Base-by-base conservation (phyloP, 2,113 vertebrate genomes). In the Phyllostomus discolor region DNA sequence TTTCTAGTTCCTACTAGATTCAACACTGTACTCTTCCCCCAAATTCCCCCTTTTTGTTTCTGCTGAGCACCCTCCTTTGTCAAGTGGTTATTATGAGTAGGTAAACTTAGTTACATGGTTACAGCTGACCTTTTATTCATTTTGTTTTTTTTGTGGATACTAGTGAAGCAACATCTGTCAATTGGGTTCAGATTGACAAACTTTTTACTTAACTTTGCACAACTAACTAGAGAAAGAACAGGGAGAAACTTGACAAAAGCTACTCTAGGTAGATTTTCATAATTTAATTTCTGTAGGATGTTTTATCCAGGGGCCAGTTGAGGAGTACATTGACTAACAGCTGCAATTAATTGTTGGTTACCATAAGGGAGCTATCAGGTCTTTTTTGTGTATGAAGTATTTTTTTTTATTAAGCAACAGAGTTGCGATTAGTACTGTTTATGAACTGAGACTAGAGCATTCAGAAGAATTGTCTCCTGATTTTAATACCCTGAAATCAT, bases 91-190 rank as follows among this genome's bases (percentile, higher is more conserved):
- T 33, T 35, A 2, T 62, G n/a, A 90, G 8, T 86, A 50, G n/a
- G 28, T 87, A 87, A 88, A 46, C 46, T 80, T 95, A 78, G 75
- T 79, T 91, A 57, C 10, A 16, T 67, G 46, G 2, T 41, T 50
- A 95, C 57, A 88, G 43, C 24, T 97, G 50, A 52, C 46, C 75
- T 91, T 92, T 95, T 85, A 94, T 90, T 88, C n/a, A 10, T 72
- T 94, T 95, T 38, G 33, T 1, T 62, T 28, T 62, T 70, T 95
- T 94, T 88, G 52, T 94, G 20, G 16, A 75, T 87, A 90, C 57
- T 81, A 64, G 66, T 78, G 41, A 97, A 90, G 2, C n/a, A 67
- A 16, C 16, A 75, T 81, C 41, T 88, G 24, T 93, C 92, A 79
- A 11, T 93, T n/a, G 38, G 64, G 70, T 95, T 43, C 24, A 93